phyloP scores from a whole-genome alignment of 2,888 invertebrate genomes.

The Drosophila algonquin region DNA sequence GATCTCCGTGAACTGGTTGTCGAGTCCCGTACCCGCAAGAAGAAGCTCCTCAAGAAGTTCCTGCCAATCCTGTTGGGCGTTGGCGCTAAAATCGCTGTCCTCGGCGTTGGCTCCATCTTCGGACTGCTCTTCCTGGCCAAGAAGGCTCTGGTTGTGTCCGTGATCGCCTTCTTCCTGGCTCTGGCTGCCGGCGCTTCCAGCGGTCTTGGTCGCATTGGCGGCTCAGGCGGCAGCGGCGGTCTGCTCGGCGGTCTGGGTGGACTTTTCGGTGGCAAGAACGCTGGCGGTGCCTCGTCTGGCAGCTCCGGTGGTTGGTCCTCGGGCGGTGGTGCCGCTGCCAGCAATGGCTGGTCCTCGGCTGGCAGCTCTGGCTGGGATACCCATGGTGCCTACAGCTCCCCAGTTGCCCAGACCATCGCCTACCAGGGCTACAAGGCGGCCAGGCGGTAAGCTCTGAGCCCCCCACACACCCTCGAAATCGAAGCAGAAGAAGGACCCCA shows the following conservation, averaged over 20 bases:
- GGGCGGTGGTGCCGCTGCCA: conserved; percentile 73
- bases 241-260: conserved; percentile 80
- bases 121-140: conserved; percentile 87
- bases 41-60: conserved; percentile 85
- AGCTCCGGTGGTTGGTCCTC: conserved; percentile 79
- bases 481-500: conserved; percentile 22
- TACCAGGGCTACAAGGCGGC: conserved; percentile 85
- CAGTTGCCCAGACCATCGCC: conserved; percentile 85
- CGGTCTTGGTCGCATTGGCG: conserved; percentile 77
- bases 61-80: conserved; percentile 86
- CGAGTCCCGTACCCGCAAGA: conserved; percentile 87
- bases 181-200: conserved; percentile 84
- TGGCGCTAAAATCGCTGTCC: conserved; percentile 86
- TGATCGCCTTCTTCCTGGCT: conserved; percentile 86
- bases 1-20: conserved; percentile 85
- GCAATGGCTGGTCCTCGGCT: conserved; percentile 80
- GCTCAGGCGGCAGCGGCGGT: conserved; percentile 76
- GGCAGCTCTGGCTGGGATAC: conserved; percentile 83
- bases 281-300: conserved; percentile 63
- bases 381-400: conserved; percentile 85
- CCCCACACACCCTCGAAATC: conserved; percentile 14
- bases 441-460: conserved; percentile 79
- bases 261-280: conserved; percentile 81
- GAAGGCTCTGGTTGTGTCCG: conserved; percentile 86
- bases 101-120: conserved; percentile 86